Percentiles rank a stretch among this genome's conserved stretches.
phyloP scores from a whole-genome alignment of 2,797 vertebrate species.

The Mastacembelus armatus region DNA sequence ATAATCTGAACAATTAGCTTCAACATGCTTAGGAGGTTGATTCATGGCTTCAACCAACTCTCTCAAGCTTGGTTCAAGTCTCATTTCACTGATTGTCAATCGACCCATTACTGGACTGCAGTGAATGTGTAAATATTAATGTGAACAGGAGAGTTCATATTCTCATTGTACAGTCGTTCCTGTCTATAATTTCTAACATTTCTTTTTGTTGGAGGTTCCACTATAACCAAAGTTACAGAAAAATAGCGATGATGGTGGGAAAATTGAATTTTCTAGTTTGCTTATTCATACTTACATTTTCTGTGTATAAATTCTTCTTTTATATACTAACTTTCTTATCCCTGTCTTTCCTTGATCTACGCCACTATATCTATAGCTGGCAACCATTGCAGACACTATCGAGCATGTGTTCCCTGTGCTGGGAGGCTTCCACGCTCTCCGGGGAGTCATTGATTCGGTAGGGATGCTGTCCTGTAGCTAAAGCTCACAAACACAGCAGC shows the following conservation, averaged over 20 bases:
- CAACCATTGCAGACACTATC: constrained; percentile 92
- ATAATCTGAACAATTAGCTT: constrained; percentile 15
- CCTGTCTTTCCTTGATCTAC: neutral
- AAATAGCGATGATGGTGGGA: neutral
- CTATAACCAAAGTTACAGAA: neutral
- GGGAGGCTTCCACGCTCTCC: constrained; percentile 90
- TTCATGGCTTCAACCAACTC: constrained; percentile 20
- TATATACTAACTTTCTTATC: neutral
- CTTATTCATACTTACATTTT: too few relatives aligned
- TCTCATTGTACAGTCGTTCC: too few relatives aligned
- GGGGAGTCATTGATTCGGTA: constrained; percentile 91
- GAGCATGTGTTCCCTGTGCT: constrained; percentile 92
- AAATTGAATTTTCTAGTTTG: neutral
- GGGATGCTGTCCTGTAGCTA: constrained; percentile 39
- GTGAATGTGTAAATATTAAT: neutral
- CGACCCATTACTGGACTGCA: too few relatives aligned
- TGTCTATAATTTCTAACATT: too few relatives aligned
- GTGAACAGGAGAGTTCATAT: neutral
- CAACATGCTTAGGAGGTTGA: constrained; percentile 6
- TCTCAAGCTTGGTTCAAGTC: too few relatives aligned
- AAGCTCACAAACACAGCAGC: constrained; percentile 2
- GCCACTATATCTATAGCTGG: constrained; percentile 79
- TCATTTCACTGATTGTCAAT: too few relatives aligned
- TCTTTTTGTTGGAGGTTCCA: neutral
- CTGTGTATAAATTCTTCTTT: neutral